Base-by-base conservation (phyloP, 2,888 invertebrate species). In the Amblyteles armatorius region DNA sequence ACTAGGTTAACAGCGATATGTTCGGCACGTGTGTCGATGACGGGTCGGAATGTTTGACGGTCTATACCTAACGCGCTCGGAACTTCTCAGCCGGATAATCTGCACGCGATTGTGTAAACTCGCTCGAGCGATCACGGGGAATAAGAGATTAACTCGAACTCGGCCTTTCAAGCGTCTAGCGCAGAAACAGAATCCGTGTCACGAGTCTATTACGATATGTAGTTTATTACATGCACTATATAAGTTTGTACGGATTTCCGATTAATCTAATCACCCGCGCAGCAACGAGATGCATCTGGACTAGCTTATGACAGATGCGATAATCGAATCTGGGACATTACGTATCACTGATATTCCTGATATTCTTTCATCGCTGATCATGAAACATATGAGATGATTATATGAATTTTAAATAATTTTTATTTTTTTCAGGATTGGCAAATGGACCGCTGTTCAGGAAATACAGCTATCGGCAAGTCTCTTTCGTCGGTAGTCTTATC, bases 361-460 rank as follows among this genome's bases (percentile, higher is more conserved):
- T 48, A 16, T 5, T 16, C 44, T 48, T 48, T 16, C 13, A 48
- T 3, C 16, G 3, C 13, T 13, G 7, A 33, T 63, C 33, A 63
- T 13, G 1, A 33, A 63, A 29, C 16, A 16, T 33, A 7, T 0
- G 60, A n/a, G 33, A 63, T 63, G 16, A 29, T 63, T 4, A 16
- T 36, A 2, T n/a, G 5, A 19, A 71, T 7, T 6, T n/a, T 22
- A 40, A 50, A 48, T 6, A 60, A 63, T 55, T 33, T 71, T 71
- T 19, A 4, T 26, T 29, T 29, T 33, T 95, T 95, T 83, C 93
- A 96, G 96, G 96, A 86, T 94, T 97, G 79, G 94, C 96, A 26
- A 97, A 97, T 93, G 97, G 97, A 13, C 97, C 97, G 1, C 92
- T 97, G 36, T 96, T 97, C 91, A 95, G 95, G 86, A 95, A 95